Evolutionary conservation across 2,797 vertebrate genomes (phyloP), one percentile per base, ranked within the genome.

Genomic region (Eurystomus glaucurus): DNA sequence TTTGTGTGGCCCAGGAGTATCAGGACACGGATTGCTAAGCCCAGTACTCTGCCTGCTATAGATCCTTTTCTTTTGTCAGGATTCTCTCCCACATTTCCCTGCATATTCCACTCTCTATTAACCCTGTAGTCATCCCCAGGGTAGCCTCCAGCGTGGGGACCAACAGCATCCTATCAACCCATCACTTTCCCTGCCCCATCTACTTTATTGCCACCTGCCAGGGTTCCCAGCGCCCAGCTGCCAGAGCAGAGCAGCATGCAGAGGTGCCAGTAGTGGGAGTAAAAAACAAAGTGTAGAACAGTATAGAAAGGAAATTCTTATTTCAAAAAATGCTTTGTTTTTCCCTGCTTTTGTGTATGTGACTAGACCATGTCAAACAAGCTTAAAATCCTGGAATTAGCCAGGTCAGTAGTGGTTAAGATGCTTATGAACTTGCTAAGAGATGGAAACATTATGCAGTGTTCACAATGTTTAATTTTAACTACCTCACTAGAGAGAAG

Each of bases 391-490:
- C 43, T 50, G 45, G 39, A 60, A 85, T 66, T 52, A 71, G 18
- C 39, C 70, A 74, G 88, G 23, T 35, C 91, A 55, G 39, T 71
- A 80, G 89, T 84, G 52, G 93, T 96, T 96, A 96, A 95, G 33
- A 33, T 29, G 55, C 82, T 90, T 85, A 90, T 66, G 83, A 90
- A 92, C 66, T 90, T 81, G 48, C 71, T 95, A 86, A 81, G 82
- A 84, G 85, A 76, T 68, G 58, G 55, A 91, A 94, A 72, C 77
- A 81, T 93, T 91, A 92, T 91, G 79, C 69, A 48, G 51, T 83
- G 29, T 82, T 95, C 85, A 74, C 55, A 65, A 31, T 91, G 94
- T 74, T 96, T 96, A 95, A 94, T 90, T 96, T 93, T 90, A 96
- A 92, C 88, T 82, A 81, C 43, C 52, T 61, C 0, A 0, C 86